Conservation (phyloP, 2,888 invertebrate genomes). For the Xylota sylvarum region DNA sequence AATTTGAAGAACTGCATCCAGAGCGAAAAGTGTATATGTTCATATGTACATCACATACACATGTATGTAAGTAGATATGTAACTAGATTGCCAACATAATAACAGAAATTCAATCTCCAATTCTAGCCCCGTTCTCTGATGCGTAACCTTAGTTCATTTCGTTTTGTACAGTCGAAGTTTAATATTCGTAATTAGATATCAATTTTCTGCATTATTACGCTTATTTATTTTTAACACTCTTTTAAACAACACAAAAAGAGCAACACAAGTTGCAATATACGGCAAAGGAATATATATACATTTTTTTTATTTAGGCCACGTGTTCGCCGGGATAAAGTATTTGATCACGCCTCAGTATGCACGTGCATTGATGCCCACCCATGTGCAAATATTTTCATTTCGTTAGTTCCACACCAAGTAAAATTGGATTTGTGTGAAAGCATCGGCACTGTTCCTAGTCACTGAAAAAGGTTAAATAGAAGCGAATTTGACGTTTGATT, state of each 20-base stretch:
- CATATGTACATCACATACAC: too few relatives aligned
- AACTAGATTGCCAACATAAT: not conserved
- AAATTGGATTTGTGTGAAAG: constrained; percentile 62
- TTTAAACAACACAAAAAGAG: constrained; percentile 66
- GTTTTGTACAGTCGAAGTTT: constrained; percentile 32
- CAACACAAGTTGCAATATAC: constrained; percentile 47
- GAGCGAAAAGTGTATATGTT: too few relatives aligned
- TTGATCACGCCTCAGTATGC: constrained; percentile 73
- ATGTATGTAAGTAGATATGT: too few relatives aligned
- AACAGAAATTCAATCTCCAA: constrained; percentile 27
- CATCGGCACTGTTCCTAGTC: constrained; percentile 32
- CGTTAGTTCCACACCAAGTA: constrained; percentile 78
- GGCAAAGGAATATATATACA: constrained; percentile 2
- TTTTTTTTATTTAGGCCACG: constrained; percentile 69
- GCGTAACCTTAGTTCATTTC: constrained; percentile 31
- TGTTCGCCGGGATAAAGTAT: constrained; percentile 65
- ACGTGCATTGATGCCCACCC: constrained; percentile 78
- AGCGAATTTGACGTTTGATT: constrained; percentile 81
- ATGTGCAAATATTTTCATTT: constrained; percentile 81
- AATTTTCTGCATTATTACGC: constrained; percentile 84
- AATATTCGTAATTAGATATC: constrained; percentile 80
- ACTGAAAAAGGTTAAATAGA: constrained; percentile 79
- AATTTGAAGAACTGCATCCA: too few relatives aligned
- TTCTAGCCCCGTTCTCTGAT: not conserved
- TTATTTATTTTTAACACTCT: constrained; percentile 75